Conservation (phyloP, 1,140 invertebrate species). For the Hylaeus volcanicus region DNA sequence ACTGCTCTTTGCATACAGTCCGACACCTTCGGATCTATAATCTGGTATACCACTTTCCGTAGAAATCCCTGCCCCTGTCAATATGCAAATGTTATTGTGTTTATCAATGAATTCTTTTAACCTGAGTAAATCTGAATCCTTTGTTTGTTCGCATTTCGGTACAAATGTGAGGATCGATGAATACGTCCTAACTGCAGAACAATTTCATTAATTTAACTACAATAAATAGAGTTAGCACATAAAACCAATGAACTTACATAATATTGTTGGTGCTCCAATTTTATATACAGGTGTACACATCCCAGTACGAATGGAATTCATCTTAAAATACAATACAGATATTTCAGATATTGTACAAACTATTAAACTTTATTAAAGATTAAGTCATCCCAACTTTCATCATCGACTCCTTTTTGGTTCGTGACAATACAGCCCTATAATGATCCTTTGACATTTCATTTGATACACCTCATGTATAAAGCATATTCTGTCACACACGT, state of each 20-base stretch:
- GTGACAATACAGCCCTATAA: not conserved
- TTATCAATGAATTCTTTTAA: constrained; percentile 85
- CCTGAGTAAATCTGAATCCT: constrained; percentile 82
- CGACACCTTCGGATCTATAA: constrained; percentile 95
- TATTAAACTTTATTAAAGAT: not conserved
- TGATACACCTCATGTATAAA: too few species aligned
- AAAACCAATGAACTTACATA: constrained; percentile 1
- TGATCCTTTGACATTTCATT: too few species aligned
- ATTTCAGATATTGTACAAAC: not conserved
- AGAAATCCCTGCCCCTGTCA: constrained; percentile 97
- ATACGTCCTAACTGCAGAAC: constrained; percentile 26
- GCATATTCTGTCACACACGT: too few species aligned
- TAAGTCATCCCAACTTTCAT: not conserved
- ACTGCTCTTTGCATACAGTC: constrained; percentile 92
- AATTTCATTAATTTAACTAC: too few species aligned
- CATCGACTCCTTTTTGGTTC: not conserved
- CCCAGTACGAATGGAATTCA: not conserved
- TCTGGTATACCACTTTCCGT: constrained; percentile 98
- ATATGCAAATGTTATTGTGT: constrained; percentile 84
- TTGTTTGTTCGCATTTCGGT: constrained; percentile 86
- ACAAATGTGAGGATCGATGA: constrained; percentile 82
- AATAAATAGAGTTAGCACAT: not conserved
- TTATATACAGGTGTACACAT: not conserved
- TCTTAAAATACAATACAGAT: not conserved
- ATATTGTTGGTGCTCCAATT: not conserved